A percentile compares a stretch with the other conserved stretches of the same genome.
Conservation (phyloP, 2,888 invertebrate genomes). For the Aleiodes leptofemur region DNA sequence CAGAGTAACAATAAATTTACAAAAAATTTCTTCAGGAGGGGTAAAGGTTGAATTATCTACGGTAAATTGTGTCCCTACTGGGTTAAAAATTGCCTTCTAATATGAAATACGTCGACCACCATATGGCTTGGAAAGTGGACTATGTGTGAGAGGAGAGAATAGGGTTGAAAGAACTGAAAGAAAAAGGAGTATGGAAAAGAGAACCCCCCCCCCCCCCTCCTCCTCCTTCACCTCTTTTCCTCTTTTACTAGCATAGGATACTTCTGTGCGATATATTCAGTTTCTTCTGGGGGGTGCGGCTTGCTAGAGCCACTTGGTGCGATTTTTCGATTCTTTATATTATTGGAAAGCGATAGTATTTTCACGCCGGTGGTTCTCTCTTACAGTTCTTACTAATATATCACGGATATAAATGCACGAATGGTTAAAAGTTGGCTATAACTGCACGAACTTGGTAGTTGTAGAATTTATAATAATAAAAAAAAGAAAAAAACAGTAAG, state of each 20-base stretch:
- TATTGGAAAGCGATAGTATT: constrained; percentile 71
- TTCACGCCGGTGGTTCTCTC: constrained; percentile 65
- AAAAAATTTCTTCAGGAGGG: constrained; percentile 51
- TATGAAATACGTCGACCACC: constrained; percentile 70
- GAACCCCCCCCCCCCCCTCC: background rate
- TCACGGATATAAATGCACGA: constrained; percentile 50
- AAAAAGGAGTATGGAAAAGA: constrained; percentile 37
- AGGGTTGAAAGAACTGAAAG: constrained; percentile 33
- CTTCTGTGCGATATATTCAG: constrained; percentile 50
- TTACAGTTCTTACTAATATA: constrained; percentile 60
- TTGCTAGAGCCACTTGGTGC: constrained; percentile 41
- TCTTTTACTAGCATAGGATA: background rate
- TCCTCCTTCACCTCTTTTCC: no score
- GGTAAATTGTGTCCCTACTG: constrained; percentile 64
- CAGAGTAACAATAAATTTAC: constrained; percentile 57
- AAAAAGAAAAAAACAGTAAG: background rate
- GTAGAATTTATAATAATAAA: constrained; percentile 15
- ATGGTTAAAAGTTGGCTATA: constrained; percentile 18
- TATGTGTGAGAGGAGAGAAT: constrained; percentile 11
- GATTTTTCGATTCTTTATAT: constrained; percentile 56
- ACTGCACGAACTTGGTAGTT: background rate
- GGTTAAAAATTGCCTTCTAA: constrained; percentile 72
- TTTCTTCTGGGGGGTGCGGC: constrained; percentile 49
- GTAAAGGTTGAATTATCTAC: constrained; percentile 60
- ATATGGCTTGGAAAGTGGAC: constrained; percentile 64